phyloP scores from a whole-genome alignment of 1,140 invertebrate species.

The Drosophila lini region DNA sequence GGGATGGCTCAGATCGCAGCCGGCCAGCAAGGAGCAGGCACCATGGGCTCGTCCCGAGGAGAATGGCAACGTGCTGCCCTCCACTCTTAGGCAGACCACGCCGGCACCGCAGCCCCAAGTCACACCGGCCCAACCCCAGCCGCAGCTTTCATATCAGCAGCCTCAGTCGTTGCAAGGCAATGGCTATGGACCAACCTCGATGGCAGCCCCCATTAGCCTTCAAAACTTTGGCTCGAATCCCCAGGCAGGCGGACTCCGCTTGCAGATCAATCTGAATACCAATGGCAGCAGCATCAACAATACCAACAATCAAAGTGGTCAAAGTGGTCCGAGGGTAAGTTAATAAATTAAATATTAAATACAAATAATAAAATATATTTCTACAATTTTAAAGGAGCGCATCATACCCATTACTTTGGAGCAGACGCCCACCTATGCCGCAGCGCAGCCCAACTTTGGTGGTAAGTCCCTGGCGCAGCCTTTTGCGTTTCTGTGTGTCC shows the following conservation, averaged over 20 bases:
- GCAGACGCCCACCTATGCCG: constrained; percentile 78
- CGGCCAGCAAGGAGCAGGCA: constrained; percentile 71
- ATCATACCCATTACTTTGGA: constrained; percentile 86
- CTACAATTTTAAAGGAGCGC: constrained; percentile 66
- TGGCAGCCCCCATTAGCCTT: constrained; percentile 30
- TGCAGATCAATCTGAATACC: constrained; percentile 72
- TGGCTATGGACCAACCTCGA: constrained; percentile 43
- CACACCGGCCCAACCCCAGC: constrained; percentile 34
- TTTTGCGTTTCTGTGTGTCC: constrained; percentile 15
- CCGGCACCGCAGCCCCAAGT: constrained; percentile 52
- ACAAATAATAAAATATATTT: background rate
- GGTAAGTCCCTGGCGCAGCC: constrained; percentile 54
- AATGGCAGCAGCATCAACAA: constrained; percentile 54
- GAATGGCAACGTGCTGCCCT: constrained; percentile 79
- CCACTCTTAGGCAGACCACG: constrained; percentile 64
- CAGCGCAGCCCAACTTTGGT: constrained; percentile 75
- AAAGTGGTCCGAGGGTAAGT: constrained; percentile 71
- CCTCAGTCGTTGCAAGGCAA: constrained; percentile 55
- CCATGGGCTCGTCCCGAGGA: constrained; percentile 80
- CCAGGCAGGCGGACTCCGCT: constrained; percentile 61
- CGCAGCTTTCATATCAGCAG: constrained; percentile 37
- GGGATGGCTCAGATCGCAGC: constrained; percentile 75
- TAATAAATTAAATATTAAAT: background rate
- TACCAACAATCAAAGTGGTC: constrained; percentile 63
- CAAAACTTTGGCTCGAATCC: constrained; percentile 72